Conservation (phyloP, 2,888 invertebrate species). For the Lomographa bimaculata region DNA sequence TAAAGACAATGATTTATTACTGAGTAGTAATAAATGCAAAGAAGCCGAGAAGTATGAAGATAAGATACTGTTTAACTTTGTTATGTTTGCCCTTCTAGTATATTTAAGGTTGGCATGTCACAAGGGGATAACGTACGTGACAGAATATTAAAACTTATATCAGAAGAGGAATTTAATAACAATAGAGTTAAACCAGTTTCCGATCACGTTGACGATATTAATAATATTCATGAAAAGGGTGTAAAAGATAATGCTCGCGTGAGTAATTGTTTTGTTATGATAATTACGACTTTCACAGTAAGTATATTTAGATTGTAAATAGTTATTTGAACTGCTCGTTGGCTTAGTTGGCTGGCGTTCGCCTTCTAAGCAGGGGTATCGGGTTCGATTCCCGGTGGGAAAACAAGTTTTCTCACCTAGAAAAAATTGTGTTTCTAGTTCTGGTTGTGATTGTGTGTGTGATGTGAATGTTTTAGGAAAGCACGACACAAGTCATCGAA, state of each 20-base stretch:
- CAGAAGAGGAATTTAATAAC: slow-evolving; percentile 43
- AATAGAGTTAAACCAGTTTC: slow-evolving; percentile 43
- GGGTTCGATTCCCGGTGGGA: no score
- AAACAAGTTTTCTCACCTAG: no score
- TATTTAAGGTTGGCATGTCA: slow-evolving; percentile 38
- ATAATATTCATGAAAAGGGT: slow-evolving; percentile 28
- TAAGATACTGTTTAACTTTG: slow-evolving; percentile 9
- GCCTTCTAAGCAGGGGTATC: no score
- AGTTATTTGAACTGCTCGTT: no score
- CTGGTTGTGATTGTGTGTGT: no score
- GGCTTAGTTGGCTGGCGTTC: no score
- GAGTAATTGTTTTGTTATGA: slow-evolving; percentile 26
- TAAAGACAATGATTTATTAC: no score
- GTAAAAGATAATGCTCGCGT: slow-evolving; percentile 35
- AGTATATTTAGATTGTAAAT: no score
- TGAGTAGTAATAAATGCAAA: no score
- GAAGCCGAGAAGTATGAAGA: slow-evolving; percentile 3
- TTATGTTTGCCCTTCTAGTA: slow-evolving; percentile 18
- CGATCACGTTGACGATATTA: slow-evolving; percentile 42
- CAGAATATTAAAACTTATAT: slow-evolving; percentile 44
- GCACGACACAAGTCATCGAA: no score
- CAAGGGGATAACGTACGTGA: slow-evolving; percentile 44
- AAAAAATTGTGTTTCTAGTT: no score
- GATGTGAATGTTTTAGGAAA: no score
- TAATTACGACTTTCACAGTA: slow-evolving; percentile 1